Conservation (phyloP, 2,888 invertebrate species). For the Venustoraphidia nigricollis region DNA sequence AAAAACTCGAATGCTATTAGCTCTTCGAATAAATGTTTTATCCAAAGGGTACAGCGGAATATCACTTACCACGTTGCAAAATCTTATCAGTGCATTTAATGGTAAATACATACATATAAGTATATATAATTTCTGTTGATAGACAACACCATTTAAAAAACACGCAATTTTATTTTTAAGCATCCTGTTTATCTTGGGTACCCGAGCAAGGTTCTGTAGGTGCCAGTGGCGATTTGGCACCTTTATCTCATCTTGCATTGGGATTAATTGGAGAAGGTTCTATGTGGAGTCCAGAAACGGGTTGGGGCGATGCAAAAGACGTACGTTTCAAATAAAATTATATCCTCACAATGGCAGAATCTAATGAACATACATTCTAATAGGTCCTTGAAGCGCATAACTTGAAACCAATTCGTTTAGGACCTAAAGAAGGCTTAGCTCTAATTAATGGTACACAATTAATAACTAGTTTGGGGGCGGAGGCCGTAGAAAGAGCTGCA, state of each 20-base stretch:
- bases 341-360: not conserved
- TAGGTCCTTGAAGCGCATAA: conserved; percentile 33
- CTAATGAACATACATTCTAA: not conserved
- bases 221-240: conserved; percentile 49
- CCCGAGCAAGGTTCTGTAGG: conserved; percentile 55
- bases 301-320: conserved; percentile 42
- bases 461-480: conserved; percentile 46
- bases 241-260: conserved; percentile 45
- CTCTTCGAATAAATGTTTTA: conserved; percentile 45
- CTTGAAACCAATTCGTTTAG: conserved; percentile 35
- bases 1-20: conserved; percentile 42
- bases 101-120: conserved; percentile 30
- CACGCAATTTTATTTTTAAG: conserved; percentile 21
- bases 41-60: conserved; percentile 55
- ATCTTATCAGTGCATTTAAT: conserved; percentile 46
- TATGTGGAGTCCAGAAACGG: conserved; percentile 48
- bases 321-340: conserved; percentile 19
- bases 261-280: conserved; percentile 50
- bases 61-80: conserved; percentile 35
- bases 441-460: conserved; percentile 53
- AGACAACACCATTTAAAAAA: no score
- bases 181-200: conserved; percentile 44
- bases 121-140: not conserved
- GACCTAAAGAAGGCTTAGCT: conserved; percentile 47
- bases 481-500: conserved; percentile 41